phyloP scores from a whole-genome alignment of 2,888 invertebrate species.

The Ichneumoninae sp. region DNA sequence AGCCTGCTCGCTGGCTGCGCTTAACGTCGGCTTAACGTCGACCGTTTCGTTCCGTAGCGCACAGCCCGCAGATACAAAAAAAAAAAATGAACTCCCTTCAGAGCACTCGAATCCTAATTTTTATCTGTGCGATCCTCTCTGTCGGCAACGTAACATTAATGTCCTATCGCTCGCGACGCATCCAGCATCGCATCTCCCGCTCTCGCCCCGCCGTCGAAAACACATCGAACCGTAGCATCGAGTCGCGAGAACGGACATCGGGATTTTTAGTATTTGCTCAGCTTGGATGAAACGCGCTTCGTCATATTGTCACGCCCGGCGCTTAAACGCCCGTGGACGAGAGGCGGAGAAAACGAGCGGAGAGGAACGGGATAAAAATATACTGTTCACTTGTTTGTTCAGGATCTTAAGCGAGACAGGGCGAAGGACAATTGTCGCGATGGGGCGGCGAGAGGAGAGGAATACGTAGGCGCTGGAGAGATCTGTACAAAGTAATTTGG shows the following conservation, averaged over 20 bases:
- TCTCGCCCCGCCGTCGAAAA: slow-evolving; percentile 14
- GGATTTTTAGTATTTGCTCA: slow-evolving; percentile 68
- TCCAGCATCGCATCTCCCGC: slow-evolving; percentile 23
- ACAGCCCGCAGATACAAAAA: background rate
- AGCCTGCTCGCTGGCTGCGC: slow-evolving; percentile 4
- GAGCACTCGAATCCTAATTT: slow-evolving; percentile 28
- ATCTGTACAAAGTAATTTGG: slow-evolving; percentile 71
- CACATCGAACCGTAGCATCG: slow-evolving; percentile 25
- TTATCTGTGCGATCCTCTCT: slow-evolving; percentile 27
- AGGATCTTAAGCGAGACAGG: slow-evolving; percentile 67
- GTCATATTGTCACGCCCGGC: slow-evolving; percentile 67
- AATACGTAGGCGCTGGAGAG: slow-evolving; percentile 14
- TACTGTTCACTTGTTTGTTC: slow-evolving; percentile 68
- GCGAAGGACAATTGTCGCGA: slow-evolving; percentile 68
- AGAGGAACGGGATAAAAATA: slow-evolving; percentile 62
- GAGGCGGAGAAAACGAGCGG: background rate
- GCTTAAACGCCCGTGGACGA: slow-evolving; percentile 58
- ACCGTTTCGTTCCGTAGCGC: background rate
- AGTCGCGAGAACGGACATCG: slow-evolving; percentile 51
- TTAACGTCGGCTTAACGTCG: slow-evolving; percentile 21
- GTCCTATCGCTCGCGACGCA: slow-evolving; percentile 29
- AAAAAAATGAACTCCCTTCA: background rate
- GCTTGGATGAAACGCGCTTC: slow-evolving; percentile 66
- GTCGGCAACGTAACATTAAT: slow-evolving; percentile 47
- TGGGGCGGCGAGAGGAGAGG: slow-evolving; percentile 48